Conservation (phyloP, 2,113 vertebrate genomes). For the Gallinago media region DNA sequence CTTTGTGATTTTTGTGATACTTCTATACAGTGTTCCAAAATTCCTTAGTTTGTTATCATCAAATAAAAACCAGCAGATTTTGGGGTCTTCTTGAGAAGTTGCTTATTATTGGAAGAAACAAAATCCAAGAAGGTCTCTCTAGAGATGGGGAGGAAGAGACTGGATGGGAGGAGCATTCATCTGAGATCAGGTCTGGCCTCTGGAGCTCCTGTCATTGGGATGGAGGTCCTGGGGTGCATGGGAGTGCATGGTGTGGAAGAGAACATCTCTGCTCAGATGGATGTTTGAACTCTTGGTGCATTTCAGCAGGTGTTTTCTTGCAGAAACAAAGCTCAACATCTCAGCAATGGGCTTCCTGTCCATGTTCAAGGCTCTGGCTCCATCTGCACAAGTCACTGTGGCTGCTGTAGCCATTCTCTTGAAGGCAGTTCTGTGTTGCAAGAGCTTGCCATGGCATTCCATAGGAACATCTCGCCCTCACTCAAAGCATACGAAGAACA, state of each 20-base stretch:
- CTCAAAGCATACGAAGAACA: background rate
- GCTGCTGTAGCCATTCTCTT: background rate
- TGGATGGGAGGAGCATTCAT: background rate
- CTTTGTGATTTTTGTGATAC: background rate
- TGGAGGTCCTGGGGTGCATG: background rate
- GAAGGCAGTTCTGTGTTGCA: background rate
- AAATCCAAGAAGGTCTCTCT: background rate
- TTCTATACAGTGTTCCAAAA: background rate
- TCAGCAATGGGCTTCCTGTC: rapidly evolving
- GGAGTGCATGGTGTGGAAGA: background rate
- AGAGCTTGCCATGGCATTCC: background rate
- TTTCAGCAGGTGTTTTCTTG: background rate
- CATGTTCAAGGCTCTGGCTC: background rate
- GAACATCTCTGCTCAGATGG: background rate
- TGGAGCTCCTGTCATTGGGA: background rate
- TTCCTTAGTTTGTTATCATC: background rate
- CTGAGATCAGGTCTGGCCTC: background rate
- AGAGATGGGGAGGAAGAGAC: rapidly evolving
- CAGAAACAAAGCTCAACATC: background rate
- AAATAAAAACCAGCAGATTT: background rate
- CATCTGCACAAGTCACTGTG: rapidly evolving
- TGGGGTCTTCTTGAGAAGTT: background rate
- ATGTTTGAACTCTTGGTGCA: rapidly evolving
- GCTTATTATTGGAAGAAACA: background rate
- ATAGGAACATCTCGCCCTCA: background rate